Percentiles rank a stretch among this genome's conserved stretches.
These are phyloP conservation scores for Otus sunia DNA, from an alignment of 2,113 vertebrate genomes.

Conservation along the genomic window DNA sequence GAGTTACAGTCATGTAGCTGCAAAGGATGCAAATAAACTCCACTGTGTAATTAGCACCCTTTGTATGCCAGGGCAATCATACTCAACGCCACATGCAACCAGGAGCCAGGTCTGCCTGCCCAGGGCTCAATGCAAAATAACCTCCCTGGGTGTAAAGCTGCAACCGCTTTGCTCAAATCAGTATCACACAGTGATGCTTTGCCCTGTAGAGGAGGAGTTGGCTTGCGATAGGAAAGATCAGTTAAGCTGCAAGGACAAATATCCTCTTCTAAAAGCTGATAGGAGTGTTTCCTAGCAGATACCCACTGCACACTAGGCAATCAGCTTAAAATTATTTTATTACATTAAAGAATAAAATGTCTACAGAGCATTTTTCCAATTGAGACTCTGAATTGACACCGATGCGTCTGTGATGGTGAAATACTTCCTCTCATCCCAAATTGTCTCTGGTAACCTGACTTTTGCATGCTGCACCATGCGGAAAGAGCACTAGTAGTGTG, in stretches of 20 bases:
- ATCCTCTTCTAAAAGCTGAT: background rate
- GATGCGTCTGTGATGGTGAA: background rate
- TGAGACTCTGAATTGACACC: background rate
- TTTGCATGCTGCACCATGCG: background rate
- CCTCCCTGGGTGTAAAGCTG: background rate
- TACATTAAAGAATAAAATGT: background rate
- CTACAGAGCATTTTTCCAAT: background rate
- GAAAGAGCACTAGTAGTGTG: background rate
- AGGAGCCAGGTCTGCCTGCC: background rate
- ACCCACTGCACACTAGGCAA: background rate
- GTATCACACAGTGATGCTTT: background rate
- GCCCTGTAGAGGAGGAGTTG: background rate
- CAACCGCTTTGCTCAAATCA: rapidly evolving
- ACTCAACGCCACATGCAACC: background rate
- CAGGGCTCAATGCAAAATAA: background rate
- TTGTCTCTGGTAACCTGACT: background rate
- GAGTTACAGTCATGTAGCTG: background rate
- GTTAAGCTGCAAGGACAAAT: background rate
- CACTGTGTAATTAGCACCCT: background rate
- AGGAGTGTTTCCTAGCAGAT: background rate
- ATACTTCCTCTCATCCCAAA: background rate
- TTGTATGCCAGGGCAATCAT: background rate
- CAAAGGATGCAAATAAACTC: background rate
- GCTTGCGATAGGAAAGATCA: background rate
- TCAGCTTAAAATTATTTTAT: background rate